Percentiles rank a stretch among this genome's conserved stretches.
These are phyloP conservation scores for Cotesia glomerata DNA, from an alignment of 1,140 invertebrate species.

Conservation along the genomic window DNA sequence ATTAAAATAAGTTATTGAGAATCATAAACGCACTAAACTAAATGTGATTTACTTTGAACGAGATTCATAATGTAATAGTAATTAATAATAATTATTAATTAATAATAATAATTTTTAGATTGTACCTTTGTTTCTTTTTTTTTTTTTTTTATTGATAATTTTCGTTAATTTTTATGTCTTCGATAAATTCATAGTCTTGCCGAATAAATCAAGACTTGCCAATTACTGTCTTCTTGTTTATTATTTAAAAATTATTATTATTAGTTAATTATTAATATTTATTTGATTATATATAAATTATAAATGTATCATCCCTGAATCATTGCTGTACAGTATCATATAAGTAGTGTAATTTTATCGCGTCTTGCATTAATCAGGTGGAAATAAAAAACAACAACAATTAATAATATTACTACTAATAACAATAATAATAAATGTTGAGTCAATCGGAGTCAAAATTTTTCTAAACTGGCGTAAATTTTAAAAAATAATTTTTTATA, in stretches of 20 bases:
- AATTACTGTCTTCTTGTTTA: slow-evolving; percentile 2
- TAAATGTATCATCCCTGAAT: neutral
- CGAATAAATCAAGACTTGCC: slow-evolving; percentile 22
- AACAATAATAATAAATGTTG: no score
- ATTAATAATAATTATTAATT: no score
- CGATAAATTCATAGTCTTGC: slow-evolving; percentile 3
- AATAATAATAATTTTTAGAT: no score
- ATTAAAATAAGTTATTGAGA: slow-evolving; percentile 27
- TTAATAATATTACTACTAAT: no score
- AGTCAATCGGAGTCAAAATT: no score
- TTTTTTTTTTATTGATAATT: slow-evolving; percentile 36
- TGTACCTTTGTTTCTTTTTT: slow-evolving; percentile 31
- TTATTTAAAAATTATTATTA: neutral
- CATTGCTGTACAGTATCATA: no score
- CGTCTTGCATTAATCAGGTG: neutral
- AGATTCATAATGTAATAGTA: slow-evolving; percentile 22
- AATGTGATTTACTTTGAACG: slow-evolving; percentile 5
- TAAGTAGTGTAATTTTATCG: slow-evolving; percentile 1
- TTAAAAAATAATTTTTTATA: no score
- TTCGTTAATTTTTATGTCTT: no score
- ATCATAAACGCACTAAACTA: no score
- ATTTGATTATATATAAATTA: slow-evolving; percentile 11
- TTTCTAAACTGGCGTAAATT: no score
- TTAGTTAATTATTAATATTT: neutral
- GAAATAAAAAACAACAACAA: no score